Evolutionary conservation across 2,888 invertebrate species (phyloP), one percentile per base, ranked within the genome.

Genomic region (Chloroclystis v-ata): DNA sequence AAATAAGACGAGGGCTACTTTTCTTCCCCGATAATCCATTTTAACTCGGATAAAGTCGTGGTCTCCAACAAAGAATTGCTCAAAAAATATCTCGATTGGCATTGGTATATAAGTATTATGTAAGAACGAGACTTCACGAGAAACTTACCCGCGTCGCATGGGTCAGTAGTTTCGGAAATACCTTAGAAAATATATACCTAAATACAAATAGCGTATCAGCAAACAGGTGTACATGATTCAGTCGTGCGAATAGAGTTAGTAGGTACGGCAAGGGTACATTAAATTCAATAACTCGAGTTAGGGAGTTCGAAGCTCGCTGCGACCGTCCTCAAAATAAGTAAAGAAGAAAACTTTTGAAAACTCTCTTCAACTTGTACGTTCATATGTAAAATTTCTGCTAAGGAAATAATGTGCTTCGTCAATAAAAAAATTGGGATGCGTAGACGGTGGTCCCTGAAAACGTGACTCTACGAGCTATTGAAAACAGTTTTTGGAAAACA

Each of bases 271-370:
- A 76, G 76, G 80, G 81, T 83, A 84, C 81, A 84, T 85, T 85
- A 85, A 85, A 86, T 85, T 87, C 84, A 85, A 87, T 87, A 87
- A 86, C 82, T 75, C 77, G 78, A 86, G 85, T 87, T 87, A 84
- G 79, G 46, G 81, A 84, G 82, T 83, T 85, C 80, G 81, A 74
- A 80, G 82, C 82, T 82, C 82, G 78, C 82, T 72, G 70, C 83
- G 82, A 81, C 82, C 82, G 83, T 84, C 84, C 81, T 83, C 83
- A 82, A 83, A 74, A 84, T 84, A 83, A 84, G 77, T 82, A 81
- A 80, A 80, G 80, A 46, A 80, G 78, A 77, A 82, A 86, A 83
- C 83, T 86, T 78, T 60, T 60, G 72, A 80, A 82, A 86, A 83
- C 78, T 82, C 71, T 63, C 63, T 67, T 69, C 70, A 82, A 81